Evolutionary conservation across 2,797 vertebrate species (phyloP).

Genomic region (Octomys mimax): DNA sequence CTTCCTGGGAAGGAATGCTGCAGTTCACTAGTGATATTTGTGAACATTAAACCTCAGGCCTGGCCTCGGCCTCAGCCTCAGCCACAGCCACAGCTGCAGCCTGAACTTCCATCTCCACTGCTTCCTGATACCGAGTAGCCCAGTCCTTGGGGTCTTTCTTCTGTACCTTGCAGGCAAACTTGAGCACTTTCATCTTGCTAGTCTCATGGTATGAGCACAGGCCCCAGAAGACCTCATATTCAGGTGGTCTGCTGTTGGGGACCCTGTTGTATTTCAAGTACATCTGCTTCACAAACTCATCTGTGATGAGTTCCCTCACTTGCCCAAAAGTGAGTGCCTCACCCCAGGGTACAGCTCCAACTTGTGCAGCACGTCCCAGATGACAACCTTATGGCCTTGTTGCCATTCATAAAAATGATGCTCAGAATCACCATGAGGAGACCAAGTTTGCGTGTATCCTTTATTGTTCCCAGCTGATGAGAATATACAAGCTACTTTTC

Average conservation of each 20-base stretch:
- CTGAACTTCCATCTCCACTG: conserved; percentile 80
- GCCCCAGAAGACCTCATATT: conserved; percentile 92
- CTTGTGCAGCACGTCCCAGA: conserved; percentile 94
- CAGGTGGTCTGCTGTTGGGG: conserved; percentile 92
- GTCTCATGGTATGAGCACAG: conserved; percentile 90
- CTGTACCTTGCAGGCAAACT: conserved; percentile 92
- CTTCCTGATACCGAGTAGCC: conserved; percentile 91
- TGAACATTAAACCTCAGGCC: conserved; percentile 71
- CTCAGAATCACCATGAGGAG: conserved; percentile 85
- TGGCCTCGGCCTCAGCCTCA: conserved; percentile 68
- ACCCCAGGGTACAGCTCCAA: conserved; percentile 91
- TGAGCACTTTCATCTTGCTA: conserved; percentile 92
- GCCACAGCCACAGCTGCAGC: conserved; percentile 65
- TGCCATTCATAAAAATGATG: conserved; percentile 96
- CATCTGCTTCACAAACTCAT: conserved; percentile 94
- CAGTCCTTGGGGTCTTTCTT: conserved; percentile 90
- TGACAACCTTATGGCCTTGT: conserved; percentile 90
- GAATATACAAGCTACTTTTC: conserved; percentile 93
- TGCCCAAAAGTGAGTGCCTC: conserved; percentile 92
- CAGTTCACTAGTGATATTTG: conserved; percentile 36
- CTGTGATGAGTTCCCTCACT: conserved; percentile 92
- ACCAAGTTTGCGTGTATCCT: conserved; percentile 90
- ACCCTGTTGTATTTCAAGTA: conserved; percentile 93
- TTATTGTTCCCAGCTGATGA: conserved; percentile 89
- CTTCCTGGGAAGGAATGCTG: conserved; percentile 52